These are phyloP conservation scores for Colistium nudipinnis DNA, from an alignment of 2,113 vertebrate genomes.

Conservation along the genomic window DNA sequence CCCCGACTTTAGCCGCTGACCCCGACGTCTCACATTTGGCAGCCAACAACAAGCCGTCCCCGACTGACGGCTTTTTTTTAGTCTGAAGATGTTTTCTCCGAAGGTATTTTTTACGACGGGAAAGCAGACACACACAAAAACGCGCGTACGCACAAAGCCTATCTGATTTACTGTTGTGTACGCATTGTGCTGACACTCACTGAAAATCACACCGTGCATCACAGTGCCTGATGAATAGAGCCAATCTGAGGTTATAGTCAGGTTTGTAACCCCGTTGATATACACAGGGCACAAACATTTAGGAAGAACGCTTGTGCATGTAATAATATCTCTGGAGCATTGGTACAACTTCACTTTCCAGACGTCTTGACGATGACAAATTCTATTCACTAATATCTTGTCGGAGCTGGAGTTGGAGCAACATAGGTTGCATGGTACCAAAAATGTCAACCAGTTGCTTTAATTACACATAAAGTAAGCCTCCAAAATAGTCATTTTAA, in stretches of 20 bases:
- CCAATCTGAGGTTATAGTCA: slow-evolving; percentile 60
- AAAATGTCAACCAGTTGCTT: background rate
- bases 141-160: slow-evolving; percentile 44
- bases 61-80: background rate
- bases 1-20: background rate
- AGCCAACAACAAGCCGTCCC: background rate
- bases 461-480: background rate
- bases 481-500: no score
- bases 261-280: slow-evolving; percentile 67
- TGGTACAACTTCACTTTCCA: slow-evolving; percentile 37
- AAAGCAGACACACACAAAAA: slow-evolving; percentile 13
- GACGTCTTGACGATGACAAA: slow-evolving; percentile 18
- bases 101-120: background rate
- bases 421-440: background rate
- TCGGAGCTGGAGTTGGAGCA: no score
- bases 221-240: slow-evolving; percentile 72
- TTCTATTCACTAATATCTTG: slow-evolving; percentile 1
- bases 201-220: slow-evolving; percentile 71
- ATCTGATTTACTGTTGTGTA: slow-evolving; percentile 73
- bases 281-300: slow-evolving; percentile 65
- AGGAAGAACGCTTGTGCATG: slow-evolving; percentile 54
- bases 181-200: slow-evolving; percentile 73
- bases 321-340: slow-evolving; percentile 38
- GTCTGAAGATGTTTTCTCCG: background rate
- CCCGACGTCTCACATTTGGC: background rate